Evolutionary conservation across 1,140 invertebrate genomes (phyloP), one percentile per base, ranked within the genome.

Genomic region (Scaptodrosophila lebanonensis): DNA sequence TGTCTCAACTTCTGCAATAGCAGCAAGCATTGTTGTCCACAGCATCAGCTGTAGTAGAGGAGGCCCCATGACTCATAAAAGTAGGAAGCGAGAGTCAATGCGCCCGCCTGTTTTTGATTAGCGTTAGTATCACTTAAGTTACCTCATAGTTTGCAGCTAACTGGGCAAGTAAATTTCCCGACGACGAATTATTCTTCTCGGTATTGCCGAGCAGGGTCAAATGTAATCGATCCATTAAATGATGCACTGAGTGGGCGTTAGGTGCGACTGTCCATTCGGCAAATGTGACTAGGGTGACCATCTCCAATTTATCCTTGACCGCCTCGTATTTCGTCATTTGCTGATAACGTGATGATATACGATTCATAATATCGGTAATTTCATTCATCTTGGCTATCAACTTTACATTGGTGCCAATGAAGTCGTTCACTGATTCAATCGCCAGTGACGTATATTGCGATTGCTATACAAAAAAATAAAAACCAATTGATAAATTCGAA

Each of bases 211-310:
- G 45, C 1, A 85, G 42, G 1, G 91, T 87, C 1, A 89, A 85
- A 72, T 94, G 91, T 8, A 94, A 88, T 1, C 90, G 88, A 65
- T 93, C 91, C 36, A 94, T 77, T n/a, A 93, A 64, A 49, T 90
- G 89, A 11, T 90, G 89, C 17, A 94, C 84, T 1, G 91, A 91
- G 20, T 89, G 87, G 0, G 89, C 79, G 54, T 89, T 89, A 32
- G 92, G 91, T 0, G 91, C 91, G 0, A 93, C 90, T 3, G 90
- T 91, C 73, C 88, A 90, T 30, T 87, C 86, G 0, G 93, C 92
- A 62, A 94, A 94, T 62, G 91, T 90, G 64, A 92, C 86, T 17
- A 94, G 66, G 0, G 93, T 95, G 32, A 87, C 88, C 25, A 84
- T 83, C 72, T 94, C 93, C 25, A 91, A 87, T 20, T 89, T 85